These are phyloP conservation scores for Oncorhynchus nerka DNA, from an alignment of 2,113 vertebrate species.

Conservation along the genomic window DNA sequence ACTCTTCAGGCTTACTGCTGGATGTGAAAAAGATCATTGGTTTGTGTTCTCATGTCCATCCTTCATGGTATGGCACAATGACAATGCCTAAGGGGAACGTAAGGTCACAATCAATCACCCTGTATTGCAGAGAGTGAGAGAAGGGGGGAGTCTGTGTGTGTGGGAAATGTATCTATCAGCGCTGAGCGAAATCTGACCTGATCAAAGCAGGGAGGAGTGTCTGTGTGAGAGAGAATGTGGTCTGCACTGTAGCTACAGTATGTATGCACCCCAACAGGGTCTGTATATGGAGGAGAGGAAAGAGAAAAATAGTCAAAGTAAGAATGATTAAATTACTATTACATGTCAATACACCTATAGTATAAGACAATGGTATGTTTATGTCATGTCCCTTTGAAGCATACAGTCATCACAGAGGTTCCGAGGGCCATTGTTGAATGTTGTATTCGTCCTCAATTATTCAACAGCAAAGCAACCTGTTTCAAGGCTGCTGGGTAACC, in stretches of 20 bases:
- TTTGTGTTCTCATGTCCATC: conserved; percentile 51
- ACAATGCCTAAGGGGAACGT: conserved; percentile 52
- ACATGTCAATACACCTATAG: background rate
- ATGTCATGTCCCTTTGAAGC: background rate
- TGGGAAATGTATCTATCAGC: no score
- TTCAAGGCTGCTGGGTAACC: no score
- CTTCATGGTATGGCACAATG: conserved; percentile 48
- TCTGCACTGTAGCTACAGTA: no score
- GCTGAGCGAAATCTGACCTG: no score
- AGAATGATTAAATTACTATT: background rate
- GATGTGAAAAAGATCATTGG: conserved; percentile 56
- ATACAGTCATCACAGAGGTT: background rate
- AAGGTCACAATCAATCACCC: conserved; percentile 58
- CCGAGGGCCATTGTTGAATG: no score
- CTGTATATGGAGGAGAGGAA: background rate
- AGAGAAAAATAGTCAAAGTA: no score
- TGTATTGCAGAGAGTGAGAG: background rate
- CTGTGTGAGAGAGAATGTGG: no score
- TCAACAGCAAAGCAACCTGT: no score
- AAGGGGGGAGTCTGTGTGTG: background rate
- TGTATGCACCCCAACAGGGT: background rate
- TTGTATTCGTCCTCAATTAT: no score
- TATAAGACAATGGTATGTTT: background rate
- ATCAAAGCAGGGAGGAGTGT: no score
- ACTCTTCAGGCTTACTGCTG: conserved; percentile 43